Base-by-base conservation (phyloP, 2,888 invertebrate genomes). In the Pantelozetes paolii region DNA sequence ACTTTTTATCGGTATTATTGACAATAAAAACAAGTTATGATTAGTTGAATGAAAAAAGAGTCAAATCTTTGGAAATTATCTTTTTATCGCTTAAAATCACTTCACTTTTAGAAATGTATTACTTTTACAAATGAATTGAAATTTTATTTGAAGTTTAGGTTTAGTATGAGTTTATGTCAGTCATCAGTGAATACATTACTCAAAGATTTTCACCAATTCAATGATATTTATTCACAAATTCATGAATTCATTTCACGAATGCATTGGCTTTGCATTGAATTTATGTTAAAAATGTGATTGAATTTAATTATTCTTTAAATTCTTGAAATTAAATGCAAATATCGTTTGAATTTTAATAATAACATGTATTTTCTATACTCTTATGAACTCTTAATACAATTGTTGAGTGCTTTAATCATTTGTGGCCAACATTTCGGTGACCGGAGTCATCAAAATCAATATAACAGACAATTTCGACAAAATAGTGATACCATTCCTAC, bases 381-480 rank as follows among this genome's bases (percentile, higher is more conserved):
- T 36, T 67, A 20, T 36, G n/a, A 48, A n/a, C n/a, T 48, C 48
- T 48, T 48, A 20, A 42, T 69, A 15, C 45, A 69, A 28, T 40
- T 69, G 8, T n/a, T 64, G 15, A 69, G 69, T 69, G 45, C 45
- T 42, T 69, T 69, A 18, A 1, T 42, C 15, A 23, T 69, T 45
- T 69, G 69, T 15, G 42, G 40, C 13, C 69, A 69, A 45, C 26
- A 28, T 23, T 69, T 69, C 36, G 11, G 11, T 28, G 26, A 23
- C 13, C 62, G 30, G 20, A 64, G 5, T 2, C 57, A 57, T 30
- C 54, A 54, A 11, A 64, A 36, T 36, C 9, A 15, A 1, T 36
- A 64, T 20, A 64, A 64, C 23, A 59, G 59, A 32, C 30, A 32
- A 59, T 15, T 59, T 30, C 2, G 59, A n/a, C n/a, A 15, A 1